Percentiles rank a stretch among this genome's conserved stretches.
These are phyloP conservation scores for Crocuta crocuta DNA, from an alignment of 2,113 vertebrate genomes.

Conservation along the genomic window DNA sequence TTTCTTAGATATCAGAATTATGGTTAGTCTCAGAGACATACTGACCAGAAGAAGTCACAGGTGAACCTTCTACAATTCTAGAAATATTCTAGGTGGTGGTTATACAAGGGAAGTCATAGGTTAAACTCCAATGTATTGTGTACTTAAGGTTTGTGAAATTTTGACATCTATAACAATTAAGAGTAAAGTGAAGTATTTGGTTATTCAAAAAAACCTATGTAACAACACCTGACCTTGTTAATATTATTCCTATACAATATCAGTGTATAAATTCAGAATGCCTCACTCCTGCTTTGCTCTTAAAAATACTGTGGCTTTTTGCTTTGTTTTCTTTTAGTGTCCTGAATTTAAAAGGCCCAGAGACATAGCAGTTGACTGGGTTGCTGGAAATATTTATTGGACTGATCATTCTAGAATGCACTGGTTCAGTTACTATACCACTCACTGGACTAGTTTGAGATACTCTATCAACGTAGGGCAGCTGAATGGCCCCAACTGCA, in stretches of 20 bases:
- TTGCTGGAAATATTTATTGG: conserved; percentile 98
- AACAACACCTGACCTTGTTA: not conserved
- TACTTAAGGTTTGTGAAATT: not conserved
- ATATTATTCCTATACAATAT: not conserved
- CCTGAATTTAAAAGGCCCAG: conserved; percentile 97
- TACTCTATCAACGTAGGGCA: conserved; percentile 98
- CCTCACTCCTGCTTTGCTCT: conserved; percentile 41
- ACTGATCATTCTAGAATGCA: conserved; percentile 99
- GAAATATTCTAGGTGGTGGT: not conserved
- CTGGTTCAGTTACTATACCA: conserved; percentile 99
- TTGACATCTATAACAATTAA: not conserved
- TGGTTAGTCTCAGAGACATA: not conserved
- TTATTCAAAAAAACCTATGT: not conserved
- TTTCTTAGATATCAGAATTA: not conserved
- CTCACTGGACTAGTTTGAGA: conserved; percentile 97
- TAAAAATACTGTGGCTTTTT: conserved; percentile 39
- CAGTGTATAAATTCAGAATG: not conserved
- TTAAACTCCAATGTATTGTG: not conserved
- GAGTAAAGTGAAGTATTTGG: not conserved
- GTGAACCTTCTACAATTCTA: not conserved
- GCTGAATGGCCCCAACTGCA: conserved; percentile 96
- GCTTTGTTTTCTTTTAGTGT: conserved; percentile 88
- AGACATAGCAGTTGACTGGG: conserved; percentile 97
- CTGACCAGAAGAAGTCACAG: not conserved
- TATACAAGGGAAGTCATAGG: not conserved